These are phyloP conservation scores for Hirtodrosophila duncani DNA, from an alignment of 2,888 invertebrate species.

Conservation along the genomic window DNA sequence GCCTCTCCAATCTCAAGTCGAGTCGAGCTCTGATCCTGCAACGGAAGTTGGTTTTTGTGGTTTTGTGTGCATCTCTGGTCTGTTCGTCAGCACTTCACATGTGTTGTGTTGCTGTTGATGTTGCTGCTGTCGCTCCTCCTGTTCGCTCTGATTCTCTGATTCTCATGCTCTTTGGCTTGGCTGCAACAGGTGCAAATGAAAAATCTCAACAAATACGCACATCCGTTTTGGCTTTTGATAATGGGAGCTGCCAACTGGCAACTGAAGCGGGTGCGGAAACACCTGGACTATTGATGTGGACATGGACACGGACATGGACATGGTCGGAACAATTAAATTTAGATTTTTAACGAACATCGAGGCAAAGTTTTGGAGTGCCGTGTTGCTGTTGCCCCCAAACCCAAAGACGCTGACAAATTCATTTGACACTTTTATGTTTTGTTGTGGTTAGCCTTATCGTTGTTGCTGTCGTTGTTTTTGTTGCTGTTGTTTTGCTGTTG, in stretches of 20 bases:
- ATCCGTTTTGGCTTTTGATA: conserved; percentile 39
- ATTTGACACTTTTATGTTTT: conserved; percentile 72
- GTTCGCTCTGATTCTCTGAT: conserved; percentile 23
- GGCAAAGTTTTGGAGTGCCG: too few relatives aligned
- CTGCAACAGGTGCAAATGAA: conserved; percentile 67
- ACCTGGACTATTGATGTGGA: conserved; percentile 17
- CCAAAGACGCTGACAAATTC: conserved; percentile 60
- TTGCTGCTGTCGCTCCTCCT: background rate
- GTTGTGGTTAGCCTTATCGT: conserved; percentile 59
- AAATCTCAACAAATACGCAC: conserved; percentile 69
- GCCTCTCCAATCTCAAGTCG: too few relatives aligned
- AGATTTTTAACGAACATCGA: conserved; percentile 24
- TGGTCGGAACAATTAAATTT: conserved; percentile 48
- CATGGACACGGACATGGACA: conserved; percentile 49
- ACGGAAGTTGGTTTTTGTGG: conserved; percentile 66
- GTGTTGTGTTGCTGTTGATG: background rate
- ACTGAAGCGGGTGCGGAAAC: conserved; percentile 13
- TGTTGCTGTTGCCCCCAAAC: conserved; percentile 10
- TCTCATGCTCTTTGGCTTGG: conserved; percentile 27
- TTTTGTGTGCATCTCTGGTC: conserved; percentile 54
- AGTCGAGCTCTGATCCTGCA: conserved; percentile 32
- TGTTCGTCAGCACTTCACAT: background rate
- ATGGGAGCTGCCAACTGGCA: background rate
- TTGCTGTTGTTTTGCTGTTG: conserved; percentile 22
- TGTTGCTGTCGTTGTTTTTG: conserved; percentile 30